Evolutionary conservation across 2,888 invertebrate species (phyloP).

Genomic region (Galerucella calmariensis): DNA sequence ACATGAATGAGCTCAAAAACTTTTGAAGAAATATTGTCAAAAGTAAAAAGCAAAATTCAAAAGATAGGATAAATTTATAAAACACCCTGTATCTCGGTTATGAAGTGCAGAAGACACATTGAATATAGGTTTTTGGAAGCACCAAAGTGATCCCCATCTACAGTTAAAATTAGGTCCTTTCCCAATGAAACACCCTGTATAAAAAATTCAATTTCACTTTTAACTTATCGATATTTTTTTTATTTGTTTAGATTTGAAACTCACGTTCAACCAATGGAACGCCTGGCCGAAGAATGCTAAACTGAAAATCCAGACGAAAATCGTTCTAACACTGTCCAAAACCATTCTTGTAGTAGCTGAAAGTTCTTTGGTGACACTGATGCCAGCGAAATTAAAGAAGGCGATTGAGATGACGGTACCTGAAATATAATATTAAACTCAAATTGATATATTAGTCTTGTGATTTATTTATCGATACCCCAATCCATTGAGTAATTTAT

Average conservation of each 20-base stretch:
- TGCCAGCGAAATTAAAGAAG: conserved; percentile 72
- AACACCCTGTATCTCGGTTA: too few relatives aligned
- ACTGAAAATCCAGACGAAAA: conserved; percentile 90
- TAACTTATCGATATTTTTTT: too few relatives aligned
- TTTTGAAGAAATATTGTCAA: too few relatives aligned
- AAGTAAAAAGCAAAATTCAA: too few relatives aligned
- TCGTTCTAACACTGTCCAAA: conserved; percentile 70
- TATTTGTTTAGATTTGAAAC: background rate
- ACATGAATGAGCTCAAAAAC: too few relatives aligned
- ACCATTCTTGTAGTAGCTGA: conserved; percentile 74
- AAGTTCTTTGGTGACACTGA: conserved; percentile 90
- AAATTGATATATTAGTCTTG: background rate
- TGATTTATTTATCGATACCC: background rate
- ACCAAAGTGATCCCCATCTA: too few relatives aligned
- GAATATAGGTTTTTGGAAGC: too few relatives aligned
- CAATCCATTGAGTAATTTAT: background rate
- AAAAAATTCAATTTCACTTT: too few relatives aligned
- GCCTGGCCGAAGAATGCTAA: conserved; percentile 80
- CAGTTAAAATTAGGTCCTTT: too few relatives aligned
- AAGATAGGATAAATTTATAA: too few relatives aligned
- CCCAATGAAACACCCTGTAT: too few relatives aligned
- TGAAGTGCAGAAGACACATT: too few relatives aligned
- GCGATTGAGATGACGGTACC: conserved; percentile 89
- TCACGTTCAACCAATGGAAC: conserved; percentile 81
- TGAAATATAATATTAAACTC: conserved; percentile 53